Base-by-base conservation (phyloP, 2,888 invertebrate genomes). In the Abscondita cerata region DNA sequence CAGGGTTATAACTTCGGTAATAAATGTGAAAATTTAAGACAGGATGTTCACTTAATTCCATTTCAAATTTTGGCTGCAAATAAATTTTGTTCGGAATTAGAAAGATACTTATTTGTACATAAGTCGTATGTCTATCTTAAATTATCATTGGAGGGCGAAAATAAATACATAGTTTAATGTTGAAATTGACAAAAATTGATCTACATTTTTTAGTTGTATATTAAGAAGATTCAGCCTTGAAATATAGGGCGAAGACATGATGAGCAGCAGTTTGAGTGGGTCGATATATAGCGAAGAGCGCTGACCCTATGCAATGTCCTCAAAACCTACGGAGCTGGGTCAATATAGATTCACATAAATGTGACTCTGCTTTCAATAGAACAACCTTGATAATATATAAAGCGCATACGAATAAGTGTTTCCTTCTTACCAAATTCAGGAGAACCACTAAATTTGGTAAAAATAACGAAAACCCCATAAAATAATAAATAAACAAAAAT, bases 241-340 rank as follows among this genome's bases (percentile, higher is more conserved):
- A 68, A 68, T 68, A 64, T 65, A 63, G 66, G 66, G 60, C 65
- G 63, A 68, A 68, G 66, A 68, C 65, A 64, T 62, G 62, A 64
- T 62, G 59, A 65, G 65, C 62, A 62, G 52, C 63, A 62, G 66
- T 68, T 64, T 59, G 60, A 51, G 48, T 61, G 65, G 66, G 68
- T 68, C 68, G 68, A 68, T 68, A 68, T 61, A 50, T 63, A 59
- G 57, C 62, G 59, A 62, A 60, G 66, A 65, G 62, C 64, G 66
- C 64, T 67, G 68, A 68, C 68, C 68, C 66, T 65, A 55, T 67
- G 63, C 63, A 58, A 46, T 55, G 53, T 56, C 50, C 31, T 54
- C 53, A 53, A 58, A 58, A 44, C 25, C 50, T 18, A 52, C 18
- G 8, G 51, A 58, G 58, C 41, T 58, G 58, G 58, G 52, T 52